These are phyloP conservation scores for Phalera bucephala DNA, from an alignment of 2,888 invertebrate species.

Conservation along the genomic window DNA sequence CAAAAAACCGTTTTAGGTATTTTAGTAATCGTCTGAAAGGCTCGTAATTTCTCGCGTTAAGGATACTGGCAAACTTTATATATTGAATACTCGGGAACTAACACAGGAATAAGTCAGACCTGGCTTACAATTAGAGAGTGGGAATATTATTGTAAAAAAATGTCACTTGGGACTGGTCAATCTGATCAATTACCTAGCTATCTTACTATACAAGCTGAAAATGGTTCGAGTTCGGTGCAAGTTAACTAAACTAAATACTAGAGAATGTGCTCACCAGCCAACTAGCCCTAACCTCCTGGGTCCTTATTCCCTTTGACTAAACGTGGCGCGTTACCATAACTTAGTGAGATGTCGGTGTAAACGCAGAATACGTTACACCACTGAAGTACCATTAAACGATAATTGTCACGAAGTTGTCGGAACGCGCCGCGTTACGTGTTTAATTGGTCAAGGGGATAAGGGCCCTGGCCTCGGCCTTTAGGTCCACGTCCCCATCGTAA, in stretches of 20 bases:
- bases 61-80: slow-evolving; percentile 7
- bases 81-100: slow-evolving; percentile 17
- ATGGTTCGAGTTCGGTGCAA: slow-evolving; percentile 16
- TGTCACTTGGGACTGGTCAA: slow-evolving; percentile 20
- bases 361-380: too few species aligned
- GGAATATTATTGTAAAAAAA: slow-evolving; percentile 20
- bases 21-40: too few species aligned
- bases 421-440: too few species aligned
- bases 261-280: neutral
- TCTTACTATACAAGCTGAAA: slow-evolving; percentile 28
- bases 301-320: too few species aligned
- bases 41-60: neutral
- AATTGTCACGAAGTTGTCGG: too few species aligned
- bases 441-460: too few species aligned
- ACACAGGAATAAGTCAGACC: slow-evolving; percentile 16
- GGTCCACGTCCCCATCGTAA: slow-evolving; percentile 31
- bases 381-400: too few species aligned
- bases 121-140: slow-evolving; percentile 14
- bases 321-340: too few species aligned
- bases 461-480: slow-evolving; percentile 24
- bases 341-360: too few species aligned
- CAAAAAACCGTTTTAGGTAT: too few species aligned
- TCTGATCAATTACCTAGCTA: slow-evolving; percentile 36
- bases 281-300: slow-evolving; percentile 2
- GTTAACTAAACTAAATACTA: slow-evolving; percentile 4